A percentile compares a stretch with the other conserved stretches of the same genome.
These are phyloP conservation scores for Protobothrops flavoviridis DNA, from an alignment of 2,113 vertebrate species.

Conservation along the genomic window DNA sequence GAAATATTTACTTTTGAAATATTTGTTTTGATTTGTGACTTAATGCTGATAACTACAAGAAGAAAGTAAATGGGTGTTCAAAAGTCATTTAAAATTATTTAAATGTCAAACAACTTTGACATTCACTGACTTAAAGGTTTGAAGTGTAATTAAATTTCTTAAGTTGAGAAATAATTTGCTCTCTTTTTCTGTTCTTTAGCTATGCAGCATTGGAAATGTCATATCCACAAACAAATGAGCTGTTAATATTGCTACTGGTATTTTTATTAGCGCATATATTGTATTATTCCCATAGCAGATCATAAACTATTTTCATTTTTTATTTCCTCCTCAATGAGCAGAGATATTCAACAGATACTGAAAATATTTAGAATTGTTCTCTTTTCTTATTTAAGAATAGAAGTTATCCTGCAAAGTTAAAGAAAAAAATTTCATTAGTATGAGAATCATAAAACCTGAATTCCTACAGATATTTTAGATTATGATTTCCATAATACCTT, in stretches of 20 bases:
- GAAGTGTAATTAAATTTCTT: background rate
- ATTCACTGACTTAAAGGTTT: background rate
- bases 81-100: conserved; percentile 1
- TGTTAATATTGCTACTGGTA: background rate
- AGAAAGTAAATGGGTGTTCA: background rate
- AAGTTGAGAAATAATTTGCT: background rate
- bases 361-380: conserved; percentile 8
- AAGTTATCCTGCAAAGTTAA: background rate
- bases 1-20: background rate
- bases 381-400: background rate
- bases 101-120: background rate
- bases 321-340: conserved; percentile 13
- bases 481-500: background rate
- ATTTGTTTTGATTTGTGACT: background rate
- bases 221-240: conserved; percentile 20
- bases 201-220: background rate
- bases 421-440: background rate
- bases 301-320: conserved; percentile 30
- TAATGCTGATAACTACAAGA: background rate
- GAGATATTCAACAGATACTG: background rate
- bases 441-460: background rate
- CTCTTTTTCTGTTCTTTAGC: background rate
- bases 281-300: conserved; percentile 40
- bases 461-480: background rate
- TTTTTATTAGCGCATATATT: conserved; percentile 23